Conservation (phyloP, 2,113 vertebrate genomes). For the Anolis carolinensis region DNA sequence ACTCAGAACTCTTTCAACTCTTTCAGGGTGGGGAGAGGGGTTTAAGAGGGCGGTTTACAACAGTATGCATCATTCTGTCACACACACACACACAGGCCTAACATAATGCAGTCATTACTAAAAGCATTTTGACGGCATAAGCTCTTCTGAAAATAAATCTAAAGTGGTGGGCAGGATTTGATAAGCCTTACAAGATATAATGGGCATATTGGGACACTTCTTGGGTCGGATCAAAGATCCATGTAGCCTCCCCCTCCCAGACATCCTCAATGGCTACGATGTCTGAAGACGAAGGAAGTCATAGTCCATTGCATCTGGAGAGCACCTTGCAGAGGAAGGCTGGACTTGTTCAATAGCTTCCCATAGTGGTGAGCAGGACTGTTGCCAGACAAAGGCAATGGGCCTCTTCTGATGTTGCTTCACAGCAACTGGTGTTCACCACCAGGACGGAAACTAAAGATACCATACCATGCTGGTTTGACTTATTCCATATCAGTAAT, state of each 20-base stretch:
- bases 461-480: not conserved
- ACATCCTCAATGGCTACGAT: not conserved
- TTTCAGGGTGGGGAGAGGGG: not conserved
- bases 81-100: not conserved
- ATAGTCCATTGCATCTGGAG: not conserved
- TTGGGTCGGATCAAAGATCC: not conserved
- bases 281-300: not conserved
- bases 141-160: not conserved
- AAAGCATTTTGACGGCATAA: not conserved
- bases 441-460: not conserved
- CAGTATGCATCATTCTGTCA: conserved; percentile 21
- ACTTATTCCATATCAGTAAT: not conserved
- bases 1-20: not conserved
- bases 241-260: not conserved
- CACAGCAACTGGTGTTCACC: not conserved
- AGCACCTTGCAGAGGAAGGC: too few relatives aligned
- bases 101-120: conserved; percentile 19
- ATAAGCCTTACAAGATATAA: not conserved
- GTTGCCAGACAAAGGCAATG: too few relatives aligned
- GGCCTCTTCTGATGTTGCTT: too few relatives aligned
- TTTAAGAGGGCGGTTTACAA: not conserved
- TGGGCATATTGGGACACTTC: not conserved
- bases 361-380: not conserved
- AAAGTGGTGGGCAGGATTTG: not conserved
- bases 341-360: not conserved